Evolutionary conservation across 2,888 invertebrate species (phyloP).

Genomic region (Spodoptera exigua): DNA sequence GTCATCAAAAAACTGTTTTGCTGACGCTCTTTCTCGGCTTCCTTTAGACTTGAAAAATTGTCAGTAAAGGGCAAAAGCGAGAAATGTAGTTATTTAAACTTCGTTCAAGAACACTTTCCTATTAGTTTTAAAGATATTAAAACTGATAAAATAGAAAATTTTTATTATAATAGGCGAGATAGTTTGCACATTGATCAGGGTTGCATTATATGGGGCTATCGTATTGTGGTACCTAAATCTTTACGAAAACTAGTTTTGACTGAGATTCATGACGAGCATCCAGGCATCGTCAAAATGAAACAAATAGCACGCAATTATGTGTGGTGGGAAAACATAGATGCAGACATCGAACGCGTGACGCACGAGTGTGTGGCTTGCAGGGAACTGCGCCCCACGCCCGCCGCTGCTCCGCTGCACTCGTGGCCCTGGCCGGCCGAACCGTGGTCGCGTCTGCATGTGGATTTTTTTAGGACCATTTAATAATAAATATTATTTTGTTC

Average conservation of each 20-base stretch:
- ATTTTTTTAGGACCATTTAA: no score
- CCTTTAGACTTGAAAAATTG: conserved; percentile 12
- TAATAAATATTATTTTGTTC: no score
- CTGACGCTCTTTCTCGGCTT: conserved; percentile 10
- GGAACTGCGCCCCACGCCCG: conserved; percentile 2
- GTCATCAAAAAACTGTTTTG: conserved; percentile 8
- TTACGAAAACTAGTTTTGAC: no score
- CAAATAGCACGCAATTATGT: no score
- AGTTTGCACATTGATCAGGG: conserved; percentile 6
- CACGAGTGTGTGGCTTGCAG: conserved; percentile 1
- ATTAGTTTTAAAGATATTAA: no score
- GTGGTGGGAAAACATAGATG: no score
- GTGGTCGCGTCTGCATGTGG: conserved; percentile 1
- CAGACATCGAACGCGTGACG: no score
- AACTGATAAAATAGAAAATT: conserved; percentile 6
- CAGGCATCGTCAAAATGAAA: no score
- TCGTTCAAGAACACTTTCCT: conserved; percentile 23
- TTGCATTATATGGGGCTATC: no score
- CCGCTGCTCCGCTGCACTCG: conserved; percentile 2
- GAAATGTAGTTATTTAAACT: conserved; percentile 9
- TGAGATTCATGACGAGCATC: no score
- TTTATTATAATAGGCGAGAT: conserved; percentile 12
- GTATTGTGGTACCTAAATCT: no score
- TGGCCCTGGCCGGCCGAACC: conserved; percentile 8
- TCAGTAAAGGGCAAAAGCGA: no score